Evolutionary conservation across 2,113 vertebrate species (phyloP), one percentile per base, ranked within the genome.

Genomic region (Ictalurus punctatus): DNA sequence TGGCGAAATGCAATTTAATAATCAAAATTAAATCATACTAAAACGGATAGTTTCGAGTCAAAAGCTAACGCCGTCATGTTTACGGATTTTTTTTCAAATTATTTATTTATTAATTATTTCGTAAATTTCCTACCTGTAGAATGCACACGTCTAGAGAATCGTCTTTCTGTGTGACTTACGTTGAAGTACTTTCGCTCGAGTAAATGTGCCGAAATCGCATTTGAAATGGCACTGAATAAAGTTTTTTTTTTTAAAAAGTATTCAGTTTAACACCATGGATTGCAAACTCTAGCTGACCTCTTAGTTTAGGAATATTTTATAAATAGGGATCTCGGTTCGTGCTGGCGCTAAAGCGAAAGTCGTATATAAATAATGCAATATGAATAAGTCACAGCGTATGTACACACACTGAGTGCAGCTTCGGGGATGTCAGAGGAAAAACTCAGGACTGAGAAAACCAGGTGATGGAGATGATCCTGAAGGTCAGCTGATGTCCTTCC

Each of bases 401-500:
- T 80, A 80, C 44, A 56, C 52, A 80, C 52, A 80, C 78, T 4
- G 56, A 25, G 30, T 34, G 54, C 4, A 56, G 52, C n/a, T 85
- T 56, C n/a, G 2, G 61, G 52, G 44, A 69, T 10, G 12, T 21
- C 1, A 40, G 37, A 40, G 37, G 59, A 82, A 30, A n/a, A 3
- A 30, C 23, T 19, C 44, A n/a, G 25, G 67, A 54, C 37, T 44
- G 54, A 86, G 89, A 74, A 73, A 61, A 44, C 3, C 5, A 48
- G 59, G 69, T 73, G 78, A 59, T 82, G 59, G 69, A 63, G 78
- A 59, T 82, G 85, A 85, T 54, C 59, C 85, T 74, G 92, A 92
- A 93, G 92, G 92, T 92, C 92, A 92, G 79, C 56, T 34, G 65
- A 40, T 87, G 86, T 88, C 86, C 84, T 84, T 91, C 74, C 86